These are phyloP conservation scores for Mactra quadrangularis DNA, from an alignment of 1,140 invertebrate species.

Conservation along the genomic window DNA sequence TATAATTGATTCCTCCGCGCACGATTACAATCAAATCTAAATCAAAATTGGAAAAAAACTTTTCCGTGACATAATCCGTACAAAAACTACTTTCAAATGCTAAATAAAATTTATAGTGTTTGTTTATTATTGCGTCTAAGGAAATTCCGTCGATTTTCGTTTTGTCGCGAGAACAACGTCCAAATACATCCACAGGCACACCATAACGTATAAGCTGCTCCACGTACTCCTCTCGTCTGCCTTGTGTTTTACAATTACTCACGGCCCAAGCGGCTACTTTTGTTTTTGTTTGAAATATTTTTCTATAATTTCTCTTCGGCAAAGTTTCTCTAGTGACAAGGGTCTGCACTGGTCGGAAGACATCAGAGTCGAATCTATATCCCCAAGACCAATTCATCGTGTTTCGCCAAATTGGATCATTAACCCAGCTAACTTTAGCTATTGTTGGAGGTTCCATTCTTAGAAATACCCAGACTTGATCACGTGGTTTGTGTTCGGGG, in stretches of 20 bases:
- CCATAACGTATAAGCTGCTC: too few species aligned
- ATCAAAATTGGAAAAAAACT: too few species aligned
- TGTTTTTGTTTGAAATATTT: slow-evolving; percentile 59
- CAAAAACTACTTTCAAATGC: too few species aligned
- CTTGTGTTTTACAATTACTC: slow-evolving; percentile 86
- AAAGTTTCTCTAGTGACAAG: slow-evolving; percentile 17
- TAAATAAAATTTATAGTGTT: too few species aligned
- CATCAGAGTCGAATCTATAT: slow-evolving; percentile 39
- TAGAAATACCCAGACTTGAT: slow-evolving; percentile 58
- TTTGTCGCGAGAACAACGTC: background rate
- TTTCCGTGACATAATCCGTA: too few species aligned
- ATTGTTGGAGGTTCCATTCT: slow-evolving; percentile 18
- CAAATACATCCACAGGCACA: too few species aligned
- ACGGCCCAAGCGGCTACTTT: slow-evolving; percentile 87
- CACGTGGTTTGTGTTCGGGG: too few species aligned
- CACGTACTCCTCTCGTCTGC: too few species aligned
- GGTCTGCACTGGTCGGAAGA: slow-evolving; percentile 31
- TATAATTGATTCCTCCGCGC: too few species aligned
- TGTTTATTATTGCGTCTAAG: too few species aligned
- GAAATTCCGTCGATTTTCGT: background rate
- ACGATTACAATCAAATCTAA: too few species aligned
- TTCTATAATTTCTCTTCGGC: slow-evolving; percentile 24
- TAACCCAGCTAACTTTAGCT: slow-evolving; percentile 2
- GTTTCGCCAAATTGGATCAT: slow-evolving; percentile 6
- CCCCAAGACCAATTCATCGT: slow-evolving; percentile 47